These are phyloP conservation scores for Phalacrocorax pelagicus DNA, from an alignment of 2,113 vertebrate genomes.

Conservation along the genomic window DNA sequence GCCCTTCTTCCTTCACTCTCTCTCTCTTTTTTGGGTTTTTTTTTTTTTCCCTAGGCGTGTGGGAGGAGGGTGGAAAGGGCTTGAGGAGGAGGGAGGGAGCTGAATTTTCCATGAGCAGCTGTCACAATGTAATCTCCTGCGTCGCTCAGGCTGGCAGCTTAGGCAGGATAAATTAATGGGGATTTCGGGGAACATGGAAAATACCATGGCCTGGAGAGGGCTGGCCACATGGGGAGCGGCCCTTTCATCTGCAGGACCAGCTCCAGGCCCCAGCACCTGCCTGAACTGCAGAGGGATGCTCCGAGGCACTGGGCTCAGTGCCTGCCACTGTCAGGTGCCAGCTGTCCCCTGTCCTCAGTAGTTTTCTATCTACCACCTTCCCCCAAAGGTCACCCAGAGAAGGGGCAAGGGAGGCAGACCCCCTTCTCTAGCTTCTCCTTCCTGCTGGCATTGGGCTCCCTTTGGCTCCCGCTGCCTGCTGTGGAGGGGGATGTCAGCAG, in stretches of 20 bases:
- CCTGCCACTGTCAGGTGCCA: fast-evolving
- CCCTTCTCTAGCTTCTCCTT: background rate
- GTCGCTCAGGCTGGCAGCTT: slow-evolving; percentile 5
- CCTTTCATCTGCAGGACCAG: background rate
- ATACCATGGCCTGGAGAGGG: background rate
- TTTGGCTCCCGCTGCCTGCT: fast-evolving
- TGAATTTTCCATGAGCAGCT: slow-evolving; percentile 67
- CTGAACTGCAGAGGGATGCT: background rate
- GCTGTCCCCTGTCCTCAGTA: background rate
- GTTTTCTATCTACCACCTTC: background rate
- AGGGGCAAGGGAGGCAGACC: background rate
- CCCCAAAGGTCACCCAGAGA: background rate
- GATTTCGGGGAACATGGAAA: slow-evolving; percentile 51
- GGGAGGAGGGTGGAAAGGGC: slow-evolving; percentile 15
- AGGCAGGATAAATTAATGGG: slow-evolving; percentile 42
- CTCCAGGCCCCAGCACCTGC: fast-evolving
- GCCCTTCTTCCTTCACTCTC: background rate
- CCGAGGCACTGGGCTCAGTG: fast-evolving
- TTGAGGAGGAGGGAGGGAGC: background rate
- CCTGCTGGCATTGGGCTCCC: background rate
- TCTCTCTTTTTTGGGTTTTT: too few relatives aligned
- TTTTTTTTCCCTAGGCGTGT: background rate
- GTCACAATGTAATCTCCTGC: slow-evolving; percentile 55
- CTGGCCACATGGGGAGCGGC: background rate
- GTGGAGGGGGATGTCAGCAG: background rate